Percentiles rank a stretch among this genome's conserved stretches.
Evolutionary conservation across 2,113 vertebrate species (phyloP).

Genomic region (Gopherus evgoodei): DNA sequence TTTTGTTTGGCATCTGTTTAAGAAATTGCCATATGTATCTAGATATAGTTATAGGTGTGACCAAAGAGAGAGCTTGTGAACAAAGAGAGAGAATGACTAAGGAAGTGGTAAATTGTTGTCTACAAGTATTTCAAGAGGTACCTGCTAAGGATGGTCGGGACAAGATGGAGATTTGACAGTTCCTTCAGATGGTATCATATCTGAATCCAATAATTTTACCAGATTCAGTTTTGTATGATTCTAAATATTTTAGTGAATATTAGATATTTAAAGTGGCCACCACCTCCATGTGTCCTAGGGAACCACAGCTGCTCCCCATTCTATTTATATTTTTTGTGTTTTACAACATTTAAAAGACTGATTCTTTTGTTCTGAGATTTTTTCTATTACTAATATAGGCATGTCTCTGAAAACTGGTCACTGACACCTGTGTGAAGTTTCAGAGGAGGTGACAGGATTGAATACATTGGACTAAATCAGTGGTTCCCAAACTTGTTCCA

Average conservation of each 20-base stretch:
- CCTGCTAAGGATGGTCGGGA: neutral
- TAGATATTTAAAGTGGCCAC: neutral
- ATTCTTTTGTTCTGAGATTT: neutral
- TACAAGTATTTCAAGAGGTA: neutral
- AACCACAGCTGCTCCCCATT: neutral
- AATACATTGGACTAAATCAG: neutral
- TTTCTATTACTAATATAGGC: neutral
- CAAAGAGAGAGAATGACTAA: neutral
- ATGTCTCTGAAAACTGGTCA: neutral
- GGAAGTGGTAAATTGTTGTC: neutral
- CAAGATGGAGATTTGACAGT: neutral
- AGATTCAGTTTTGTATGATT: neutral
- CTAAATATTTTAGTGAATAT: slow-evolving; percentile 30
- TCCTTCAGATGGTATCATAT: neutral
- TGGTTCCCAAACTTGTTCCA: too few relatives aligned
- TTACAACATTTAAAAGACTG: neutral
- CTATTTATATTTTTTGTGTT: neutral
- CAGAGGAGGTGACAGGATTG: neutral
- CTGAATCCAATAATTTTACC: neutral
- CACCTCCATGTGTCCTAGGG: neutral
- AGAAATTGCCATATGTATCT: neutral
- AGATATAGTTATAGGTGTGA: neutral
- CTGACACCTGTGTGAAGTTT: neutral
- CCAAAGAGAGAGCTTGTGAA: neutral
- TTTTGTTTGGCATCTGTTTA: neutral